Evolutionary conservation across 2,888 invertebrate genomes (phyloP).

Genomic region (Lycia hirtaria): DNA sequence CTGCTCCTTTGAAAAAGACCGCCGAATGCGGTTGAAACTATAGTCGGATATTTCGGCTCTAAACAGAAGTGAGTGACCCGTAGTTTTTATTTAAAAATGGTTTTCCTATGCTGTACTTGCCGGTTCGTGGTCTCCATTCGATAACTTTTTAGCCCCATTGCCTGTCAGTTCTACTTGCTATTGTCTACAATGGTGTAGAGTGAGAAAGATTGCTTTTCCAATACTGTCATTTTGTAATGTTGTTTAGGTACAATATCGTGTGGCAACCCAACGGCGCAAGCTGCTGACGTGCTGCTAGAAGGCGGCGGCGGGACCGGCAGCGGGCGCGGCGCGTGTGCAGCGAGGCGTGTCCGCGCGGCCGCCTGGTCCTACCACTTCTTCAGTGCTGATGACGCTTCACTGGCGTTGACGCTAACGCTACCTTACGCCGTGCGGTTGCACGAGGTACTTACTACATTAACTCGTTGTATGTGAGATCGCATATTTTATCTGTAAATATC

Average conservation of each 20-base stretch:
- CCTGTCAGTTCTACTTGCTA: no score
- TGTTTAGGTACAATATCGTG: constrained; percentile 88
- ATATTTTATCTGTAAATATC: background rate
- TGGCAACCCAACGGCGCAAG: constrained; percentile 93
- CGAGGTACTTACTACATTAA: constrained; percentile 71
- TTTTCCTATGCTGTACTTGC: no score
- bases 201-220: background rate
- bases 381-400: constrained; percentile 93
- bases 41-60: no score
- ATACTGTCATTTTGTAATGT: background rate
- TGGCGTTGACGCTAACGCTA: constrained; percentile 93
- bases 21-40: no score
- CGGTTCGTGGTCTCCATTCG: no score
- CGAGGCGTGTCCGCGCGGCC: constrained; percentile 93
- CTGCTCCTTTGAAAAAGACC: no score
- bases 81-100: no score
- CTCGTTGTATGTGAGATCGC: background rate
- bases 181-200: no score
- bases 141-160: no score
- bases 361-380: constrained; percentile 99
- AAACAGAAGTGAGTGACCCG: no score
- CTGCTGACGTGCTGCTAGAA: constrained; percentile 95
- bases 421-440: constrained; percentile 95
- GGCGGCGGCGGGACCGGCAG: constrained; percentile 75
- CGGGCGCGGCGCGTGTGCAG: constrained; percentile 89